Evolutionary conservation across 2,797 vertebrate species (phyloP), one percentile per base, ranked within the genome.

Genomic region (Taeniopygia guttata): DNA sequence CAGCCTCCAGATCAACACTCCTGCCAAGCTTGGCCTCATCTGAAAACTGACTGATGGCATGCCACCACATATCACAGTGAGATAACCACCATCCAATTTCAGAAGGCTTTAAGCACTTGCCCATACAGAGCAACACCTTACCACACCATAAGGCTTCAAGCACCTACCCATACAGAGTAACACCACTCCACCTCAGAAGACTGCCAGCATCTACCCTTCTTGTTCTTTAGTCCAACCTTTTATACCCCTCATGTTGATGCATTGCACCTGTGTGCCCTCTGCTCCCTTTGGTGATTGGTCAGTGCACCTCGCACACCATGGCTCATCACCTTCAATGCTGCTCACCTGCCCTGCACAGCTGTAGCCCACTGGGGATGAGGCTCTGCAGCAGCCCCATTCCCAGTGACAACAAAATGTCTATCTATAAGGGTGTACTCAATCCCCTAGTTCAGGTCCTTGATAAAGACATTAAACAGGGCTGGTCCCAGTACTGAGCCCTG

Each of bases 361-460:
- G 25, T 1, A 27, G 25, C 25, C 56, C 56, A 59, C 1, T 59
- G 34, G 25, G 11, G 34, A 59, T 13, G 3, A 38, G 25, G 56
- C 3, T 59, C 4, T 0, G 25, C 56, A 16, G 1, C 34, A 59
- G 7, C 17, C 6, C 17, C 25, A 13, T 34, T 38, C 25, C 36
- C 36, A 59, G 19, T 19, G 38, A 13, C 36, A 11, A 30, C 49
- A 52, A 18, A 2, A 51, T 30, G 27, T 26, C 11, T 59, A 59
- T 3, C 36, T 27, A 59, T 17, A 59, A 59, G 32, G 20, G 60
- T 25, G 25, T 7, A 46, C 16, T 56, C 2, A 1, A 22, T 17
- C 4, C 30, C 11, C 30, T 46, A 15, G 2, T 36, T 48, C 18
- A 6, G 29, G 15, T 51, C 26, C 43, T 9, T 18, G 19, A 75